A percentile compares a stretch with the other conserved stretches of the same genome.
Evolutionary conservation across 2,888 invertebrate species (phyloP).

Genomic region (Xanthia icteritia): DNA sequence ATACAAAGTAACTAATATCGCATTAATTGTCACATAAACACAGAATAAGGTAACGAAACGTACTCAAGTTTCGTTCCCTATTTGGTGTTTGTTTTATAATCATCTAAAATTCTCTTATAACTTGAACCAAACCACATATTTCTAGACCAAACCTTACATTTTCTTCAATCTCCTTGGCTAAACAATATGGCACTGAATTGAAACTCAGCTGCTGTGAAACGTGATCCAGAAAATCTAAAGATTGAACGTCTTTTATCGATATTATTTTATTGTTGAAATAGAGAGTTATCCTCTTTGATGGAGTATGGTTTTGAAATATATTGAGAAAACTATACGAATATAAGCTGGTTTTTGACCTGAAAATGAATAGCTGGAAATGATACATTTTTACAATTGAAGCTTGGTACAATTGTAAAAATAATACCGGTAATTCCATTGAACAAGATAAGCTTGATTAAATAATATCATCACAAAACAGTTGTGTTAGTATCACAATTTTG

Average conservation of each 20-base stretch:
- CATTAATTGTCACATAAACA: not conserved
- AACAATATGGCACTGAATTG: conserved; percentile 61
- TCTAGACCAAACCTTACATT: conserved; percentile 45
- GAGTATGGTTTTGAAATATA: conserved; percentile 7
- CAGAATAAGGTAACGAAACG: not conserved
- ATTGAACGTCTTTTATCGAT: conserved; percentile 45
- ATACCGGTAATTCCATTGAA: too few species aligned
- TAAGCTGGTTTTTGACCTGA: not conserved
- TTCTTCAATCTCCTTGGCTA: conserved; percentile 63
- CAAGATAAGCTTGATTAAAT: not conserved
- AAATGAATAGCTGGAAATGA: not conserved
- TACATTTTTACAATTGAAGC: not conserved
- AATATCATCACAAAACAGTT: not conserved
- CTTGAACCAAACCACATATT: conserved; percentile 17
- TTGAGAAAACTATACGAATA: not conserved
- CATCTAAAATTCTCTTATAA: conserved; percentile 14
- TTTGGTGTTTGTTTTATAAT: too few species aligned
- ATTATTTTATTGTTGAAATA: conserved; percentile 54
- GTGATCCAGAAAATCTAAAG: conserved; percentile 60
- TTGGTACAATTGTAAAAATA: too few species aligned
- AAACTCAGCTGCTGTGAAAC: conserved; percentile 54
- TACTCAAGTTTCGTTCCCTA: too few species aligned
- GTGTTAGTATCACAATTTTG: too few species aligned
- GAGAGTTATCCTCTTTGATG: conserved; percentile 8
- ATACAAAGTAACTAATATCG: not conserved